phyloP scores from a whole-genome alignment of 2,113 vertebrate genomes.

The Ardeotis arabs region DNA sequence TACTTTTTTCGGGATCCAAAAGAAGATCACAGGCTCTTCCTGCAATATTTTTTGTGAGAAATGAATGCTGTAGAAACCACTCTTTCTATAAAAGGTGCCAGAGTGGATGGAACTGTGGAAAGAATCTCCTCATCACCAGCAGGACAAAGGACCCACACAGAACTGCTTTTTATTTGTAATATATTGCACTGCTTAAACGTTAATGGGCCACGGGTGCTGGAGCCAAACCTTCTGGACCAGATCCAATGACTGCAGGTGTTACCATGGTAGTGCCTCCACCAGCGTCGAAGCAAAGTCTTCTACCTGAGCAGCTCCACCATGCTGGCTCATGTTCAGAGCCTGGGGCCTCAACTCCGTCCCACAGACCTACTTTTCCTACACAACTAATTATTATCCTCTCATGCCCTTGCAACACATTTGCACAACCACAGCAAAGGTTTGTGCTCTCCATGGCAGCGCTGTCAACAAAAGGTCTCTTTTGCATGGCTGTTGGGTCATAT shows the following conservation, averaged over 20 bases:
- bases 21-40: not conserved
- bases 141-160: not conserved
- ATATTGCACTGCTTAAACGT: not conserved
- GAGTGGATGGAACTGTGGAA: not conserved
- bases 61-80: not conserved
- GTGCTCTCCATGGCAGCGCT: not conserved
- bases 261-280: not conserved
- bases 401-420: not conserved
- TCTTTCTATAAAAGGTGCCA: not conserved
- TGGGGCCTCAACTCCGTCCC: not conserved
- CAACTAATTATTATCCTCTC: not conserved
- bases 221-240: constrained; percentile 11
- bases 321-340: not conserved
- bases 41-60: not conserved
- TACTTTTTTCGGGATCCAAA: not conserved
- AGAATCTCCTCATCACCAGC: not conserved
- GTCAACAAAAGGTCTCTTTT: not conserved
- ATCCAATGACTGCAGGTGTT: not conserved
- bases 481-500: not conserved
- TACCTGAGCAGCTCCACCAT: not conserved
- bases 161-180: not conserved
- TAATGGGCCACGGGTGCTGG: not conserved
- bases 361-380: not conserved
- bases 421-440: not conserved
- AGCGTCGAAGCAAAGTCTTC: not conserved